These are phyloP conservation scores for Diaphora mendica DNA, from an alignment of 2,888 invertebrate genomes.

Conservation along the genomic window DNA sequence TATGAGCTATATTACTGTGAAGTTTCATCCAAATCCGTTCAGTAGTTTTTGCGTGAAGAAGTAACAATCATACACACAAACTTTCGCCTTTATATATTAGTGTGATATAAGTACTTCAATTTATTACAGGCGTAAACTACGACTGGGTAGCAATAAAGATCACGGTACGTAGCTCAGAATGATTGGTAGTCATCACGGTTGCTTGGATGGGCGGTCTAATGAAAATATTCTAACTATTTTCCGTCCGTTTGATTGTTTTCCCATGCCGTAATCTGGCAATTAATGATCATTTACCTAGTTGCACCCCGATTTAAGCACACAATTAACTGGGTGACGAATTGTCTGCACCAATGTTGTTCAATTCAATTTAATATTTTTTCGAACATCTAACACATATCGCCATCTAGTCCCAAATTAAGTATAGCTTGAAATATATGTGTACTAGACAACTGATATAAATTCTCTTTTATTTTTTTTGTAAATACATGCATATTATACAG, in stretches of 20 bases:
- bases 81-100: too few relatives aligned
- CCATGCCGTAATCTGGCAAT: constrained; percentile 61
- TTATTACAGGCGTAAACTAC: constrained; percentile 57
- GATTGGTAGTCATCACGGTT: constrained; percentile 67
- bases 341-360: constrained; percentile 17
- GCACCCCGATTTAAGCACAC: constrained; percentile 42
- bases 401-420: too few relatives aligned
- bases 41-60: too few relatives aligned
- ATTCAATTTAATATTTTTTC: too few relatives aligned
- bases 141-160: constrained; percentile 56
- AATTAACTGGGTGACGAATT: constrained; percentile 37
- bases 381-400: too few relatives aligned
- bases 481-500: too few relatives aligned
- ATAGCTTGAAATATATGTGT: too few relatives aligned
- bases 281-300: constrained; percentile 49
- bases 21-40: too few relatives aligned
- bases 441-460: too few relatives aligned
- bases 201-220: constrained; percentile 63
- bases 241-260: constrained; percentile 72
- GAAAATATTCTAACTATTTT: constrained; percentile 77
- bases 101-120: constrained; percentile 54
- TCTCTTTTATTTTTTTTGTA: too few relatives aligned
- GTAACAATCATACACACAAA: too few relatives aligned
- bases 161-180: constrained; percentile 68
- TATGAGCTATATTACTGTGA: too few relatives aligned